Evolutionary conservation across 1,140 invertebrate genomes (phyloP).

Genomic region (Aradophagus sp.): DNA sequence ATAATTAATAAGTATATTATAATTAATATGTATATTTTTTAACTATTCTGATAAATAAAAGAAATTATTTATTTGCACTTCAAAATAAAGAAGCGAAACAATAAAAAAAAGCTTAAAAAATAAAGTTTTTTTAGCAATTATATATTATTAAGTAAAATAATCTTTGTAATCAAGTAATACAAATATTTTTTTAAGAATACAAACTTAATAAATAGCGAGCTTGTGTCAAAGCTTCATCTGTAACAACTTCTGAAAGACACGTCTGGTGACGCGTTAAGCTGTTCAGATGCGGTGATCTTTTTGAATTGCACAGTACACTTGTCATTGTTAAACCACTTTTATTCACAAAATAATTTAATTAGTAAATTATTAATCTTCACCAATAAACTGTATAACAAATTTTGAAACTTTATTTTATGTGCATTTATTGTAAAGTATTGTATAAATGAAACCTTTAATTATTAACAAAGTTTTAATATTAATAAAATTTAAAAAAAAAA

Average conservation of each 20-base stretch:
- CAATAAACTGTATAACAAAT: neutral
- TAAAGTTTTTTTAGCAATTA: too few species aligned
- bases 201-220: slow-evolving; percentile 70
- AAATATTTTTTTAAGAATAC: slow-evolving; percentile 49
- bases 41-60: too few species aligned
- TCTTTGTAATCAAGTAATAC: slow-evolving; percentile 4
- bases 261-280: slow-evolving; percentile 60
- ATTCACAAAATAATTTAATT: neutral
- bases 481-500: too few species aligned
- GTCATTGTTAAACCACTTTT: too few species aligned
- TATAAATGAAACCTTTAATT: too few species aligned
- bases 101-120: too few species aligned
- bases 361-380: neutral
- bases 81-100: too few species aligned
- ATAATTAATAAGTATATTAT: too few species aligned
- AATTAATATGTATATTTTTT: too few species aligned
- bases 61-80: too few species aligned
- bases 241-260: slow-evolving; percentile 67
- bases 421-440: slow-evolving; percentile 3
- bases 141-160: slow-evolving; percentile 13
- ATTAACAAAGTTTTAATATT: too few species aligned
- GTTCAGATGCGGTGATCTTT: slow-evolving; percentile 59
- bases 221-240: slow-evolving; percentile 67
- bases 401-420: slow-evolving; percentile 4
- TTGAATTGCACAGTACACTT: slow-evolving; percentile 61